Evolutionary conservation across 2,113 vertebrate genomes (phyloP).

Genomic region (Lepisosteus oculatus): DNA sequence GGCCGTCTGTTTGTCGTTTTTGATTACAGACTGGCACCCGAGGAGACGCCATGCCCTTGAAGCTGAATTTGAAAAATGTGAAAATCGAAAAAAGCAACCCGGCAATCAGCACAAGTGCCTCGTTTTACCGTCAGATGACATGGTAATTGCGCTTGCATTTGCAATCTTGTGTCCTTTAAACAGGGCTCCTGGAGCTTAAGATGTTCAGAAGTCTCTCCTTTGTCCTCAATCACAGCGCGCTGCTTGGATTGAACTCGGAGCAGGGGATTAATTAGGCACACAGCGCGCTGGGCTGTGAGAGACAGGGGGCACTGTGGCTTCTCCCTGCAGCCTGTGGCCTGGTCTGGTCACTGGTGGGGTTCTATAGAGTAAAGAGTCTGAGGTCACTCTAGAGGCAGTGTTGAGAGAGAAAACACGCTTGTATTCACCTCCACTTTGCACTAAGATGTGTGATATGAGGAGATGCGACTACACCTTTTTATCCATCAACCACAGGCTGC

Average conservation of each 20-base stretch:
- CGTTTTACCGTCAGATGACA: slow-evolving; percentile 13
- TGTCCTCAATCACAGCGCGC: slow-evolving; percentile 16
- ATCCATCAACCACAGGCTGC: too few relatives aligned
- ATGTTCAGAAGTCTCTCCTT: not conserved
- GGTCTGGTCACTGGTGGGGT: not conserved
- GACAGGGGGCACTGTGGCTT: not conserved
- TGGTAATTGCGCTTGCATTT: slow-evolving; percentile 24
- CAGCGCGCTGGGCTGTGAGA: not conserved
- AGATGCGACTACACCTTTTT: too few relatives aligned
- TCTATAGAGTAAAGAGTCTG: not conserved
- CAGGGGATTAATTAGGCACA: slow-evolving; percentile 9
- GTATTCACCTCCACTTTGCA: too few relatives aligned
- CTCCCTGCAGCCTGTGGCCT: not conserved
- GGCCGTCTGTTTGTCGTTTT: not conserved
- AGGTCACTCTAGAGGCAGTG: not conserved
- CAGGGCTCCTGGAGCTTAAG: slow-evolving; percentile 2
- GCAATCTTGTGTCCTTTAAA: slow-evolving; percentile 12
- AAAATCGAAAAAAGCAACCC: slow-evolving; percentile 10
- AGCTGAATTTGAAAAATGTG: slow-evolving; percentile 1
- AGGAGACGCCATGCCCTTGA: slow-evolving; percentile 11
- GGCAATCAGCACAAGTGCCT: slow-evolving; percentile 18
- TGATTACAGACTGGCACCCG: slow-evolving; percentile 16
- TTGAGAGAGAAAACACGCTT: too few relatives aligned
- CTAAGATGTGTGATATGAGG: too few relatives aligned
- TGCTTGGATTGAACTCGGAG: slow-evolving; percentile 1